phyloP scores from a whole-genome alignment of 2,113 vertebrate genomes.

The Eudyptes chrysolophus region DNA sequence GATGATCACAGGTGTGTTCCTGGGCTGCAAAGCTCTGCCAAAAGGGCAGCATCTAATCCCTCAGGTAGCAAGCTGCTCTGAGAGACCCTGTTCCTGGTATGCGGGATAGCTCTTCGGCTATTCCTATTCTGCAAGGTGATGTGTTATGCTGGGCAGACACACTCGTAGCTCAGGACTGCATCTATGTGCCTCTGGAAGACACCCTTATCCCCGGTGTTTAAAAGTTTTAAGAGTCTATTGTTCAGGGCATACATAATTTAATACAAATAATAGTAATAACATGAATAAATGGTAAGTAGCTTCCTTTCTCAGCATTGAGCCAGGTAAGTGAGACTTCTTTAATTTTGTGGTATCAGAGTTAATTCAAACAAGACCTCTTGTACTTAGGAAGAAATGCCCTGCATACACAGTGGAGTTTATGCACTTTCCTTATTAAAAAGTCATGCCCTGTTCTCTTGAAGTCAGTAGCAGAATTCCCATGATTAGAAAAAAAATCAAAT shows the following conservation, averaged over 20 bases:
- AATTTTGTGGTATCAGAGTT: neutral
- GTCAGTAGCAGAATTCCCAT: neutral
- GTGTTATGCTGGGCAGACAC: neutral
- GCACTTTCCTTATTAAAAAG: neutral
- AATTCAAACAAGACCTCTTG: neutral
- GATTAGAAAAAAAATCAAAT: neutral
- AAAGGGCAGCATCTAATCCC: neutral
- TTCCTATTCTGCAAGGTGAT: neutral
- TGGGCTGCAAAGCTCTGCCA: neutral
- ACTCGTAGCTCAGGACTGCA: neutral
- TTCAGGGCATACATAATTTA: neutral
- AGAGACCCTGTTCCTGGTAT: accelerated
- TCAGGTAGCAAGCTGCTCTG: neutral
- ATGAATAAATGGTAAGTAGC: neutral
- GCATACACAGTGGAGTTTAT: neutral
- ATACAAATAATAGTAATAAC: neutral
- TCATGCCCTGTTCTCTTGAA: neutral
- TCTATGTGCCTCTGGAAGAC: neutral
- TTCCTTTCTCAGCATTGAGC: neutral
- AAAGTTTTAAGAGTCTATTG: neutral
- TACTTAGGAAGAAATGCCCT: neutral
- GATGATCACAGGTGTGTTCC: neutral
- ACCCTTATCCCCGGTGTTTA: accelerated
- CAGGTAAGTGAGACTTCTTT: neutral
- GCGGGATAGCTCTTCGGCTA: accelerated